Evolutionary conservation across 1,140 invertebrate species (phyloP).

Genomic region (Drusus annulatus): DNA sequence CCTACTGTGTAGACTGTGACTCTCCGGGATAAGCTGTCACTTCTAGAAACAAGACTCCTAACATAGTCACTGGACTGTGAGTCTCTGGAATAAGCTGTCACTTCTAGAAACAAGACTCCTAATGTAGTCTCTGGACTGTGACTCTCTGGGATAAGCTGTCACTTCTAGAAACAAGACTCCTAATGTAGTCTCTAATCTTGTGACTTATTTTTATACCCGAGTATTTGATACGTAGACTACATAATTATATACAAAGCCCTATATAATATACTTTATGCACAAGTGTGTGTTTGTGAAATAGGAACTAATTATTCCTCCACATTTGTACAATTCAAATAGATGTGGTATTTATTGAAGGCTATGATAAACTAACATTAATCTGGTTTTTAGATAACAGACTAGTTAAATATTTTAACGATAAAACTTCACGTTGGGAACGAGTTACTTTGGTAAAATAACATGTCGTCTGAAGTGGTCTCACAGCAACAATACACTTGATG

Average conservation of each 20-base stretch:
- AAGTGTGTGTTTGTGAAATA: conserved; percentile 16
- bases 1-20: conserved; percentile 52
- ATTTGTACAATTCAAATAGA: conserved; percentile 50
- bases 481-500: neutral
- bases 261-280: conserved; percentile 15
- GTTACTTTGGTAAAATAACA: conserved; percentile 29
- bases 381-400: conserved; percentile 55
- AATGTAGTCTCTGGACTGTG: conserved; percentile 53
- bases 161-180: conserved; percentile 57
- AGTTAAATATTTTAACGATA: conserved; percentile 55
- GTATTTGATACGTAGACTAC: conserved; percentile 46
- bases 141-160: conserved; percentile 48
- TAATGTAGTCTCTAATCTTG: conserved; percentile 56
- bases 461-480: neutral
- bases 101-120: conserved; percentile 57
- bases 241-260: conserved; percentile 42
- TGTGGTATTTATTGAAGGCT: conserved; percentile 53
- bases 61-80: conserved; percentile 50
- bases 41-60: conserved; percentile 56
- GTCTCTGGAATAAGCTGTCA: conserved; percentile 47
- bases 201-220: conserved; percentile 59
- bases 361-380: conserved; percentile 49
- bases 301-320: conserved; percentile 34
- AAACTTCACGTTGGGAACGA: conserved; percentile 52
- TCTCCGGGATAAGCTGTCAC: conserved; percentile 47